Base-by-base conservation (phyloP, 1,140 invertebrate genomes). In the Drosophila arawakana region DNA sequence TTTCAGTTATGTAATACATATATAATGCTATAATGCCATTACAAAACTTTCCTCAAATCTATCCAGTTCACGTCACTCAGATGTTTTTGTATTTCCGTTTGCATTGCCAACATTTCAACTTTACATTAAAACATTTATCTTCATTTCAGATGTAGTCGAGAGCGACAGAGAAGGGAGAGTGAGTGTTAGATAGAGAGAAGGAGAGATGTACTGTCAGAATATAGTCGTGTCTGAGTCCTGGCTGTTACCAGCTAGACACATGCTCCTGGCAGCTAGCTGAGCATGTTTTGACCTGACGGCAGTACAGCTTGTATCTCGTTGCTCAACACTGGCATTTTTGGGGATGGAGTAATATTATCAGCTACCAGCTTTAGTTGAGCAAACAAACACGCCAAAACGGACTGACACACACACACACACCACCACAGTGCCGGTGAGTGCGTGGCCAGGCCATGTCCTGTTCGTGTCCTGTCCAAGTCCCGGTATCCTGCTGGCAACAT, bases 81-180 rank as follows among this genome's bases (percentile, higher is more conserved):
- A 25, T 39, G 25, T 54, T 37, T 10, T 25, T 46, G 18, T 41
- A 21, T 43, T 50, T 62, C 43, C 35, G 37, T 49, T 30, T 34
- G 25, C 37, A 30, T 39, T 15, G 15, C 52, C 35, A 41, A 41
- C 54, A 50, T 69, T 86, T 73, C 67, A 86, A 76, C 78, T 85
- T 86, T 72, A 70, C 71, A 85, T 73, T 81, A 57, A 71, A 86
- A 73, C 82, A 85, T 86, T 86, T 78, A 86, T 86, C 82, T 78
- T 81, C 71, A 78, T 86, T 86, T 75, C 67, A 65, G 18, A 41
- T 15, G 10, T 8, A 37, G n/a, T n/a, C 34, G 9, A 15, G 25
- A 47, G 34, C 25, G 18, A 49, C 35, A 47, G 7, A 47, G 13
- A n/a, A 8, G 44, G 18, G 44, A 7, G 44, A 18, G 13, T 9